Evolutionary conservation across 2,797 vertebrate species (phyloP), one percentile per base, ranked within the genome.

Genomic region (Odontamblyopus lacepedii): DNA sequence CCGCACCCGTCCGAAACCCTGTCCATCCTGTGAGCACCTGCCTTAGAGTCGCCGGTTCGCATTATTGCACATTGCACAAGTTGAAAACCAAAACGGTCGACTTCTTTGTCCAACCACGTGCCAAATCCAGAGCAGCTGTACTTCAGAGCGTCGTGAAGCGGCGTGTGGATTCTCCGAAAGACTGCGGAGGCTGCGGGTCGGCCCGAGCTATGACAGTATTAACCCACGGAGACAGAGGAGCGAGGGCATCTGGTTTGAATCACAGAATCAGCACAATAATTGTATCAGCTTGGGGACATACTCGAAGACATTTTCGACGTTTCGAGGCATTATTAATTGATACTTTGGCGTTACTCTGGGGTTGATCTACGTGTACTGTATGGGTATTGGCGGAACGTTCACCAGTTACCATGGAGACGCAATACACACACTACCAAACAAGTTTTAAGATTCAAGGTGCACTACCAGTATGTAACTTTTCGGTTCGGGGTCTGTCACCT

Each of bases 1-100:
- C 70, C 80, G 13, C 90, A 82, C 80, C 89, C 82, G 69, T 76
- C 86, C 9, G 93, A 94, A 57, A 86, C 76, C 74, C 75, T 92
- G 84, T 85, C 92, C 80, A 91, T 90, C 67, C 87, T 93, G 16
- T 65, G 62, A 65, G 18, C 23, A 15, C 35, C 11, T 70, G 74
- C 82, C 69, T 83, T 75, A 66, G 71, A 87, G 86, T 82, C 86
- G 81, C 78, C 74, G 76, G 69, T 76, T 89, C 81, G 84, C 69
- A 74, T 84, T 92, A 35, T 94, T 92, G 92, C 92, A 94, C 90
- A 80, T 87, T 72, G 80, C 81, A 79, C 82, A 76, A 79, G 80
- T 79, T 69, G 71, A 71, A 79, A 83, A 78, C 74, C 80, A 82
- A 79, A 81, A 74, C 78, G 63, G 66, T 26, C 65, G 78, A 70